Evolutionary conservation across 2,888 invertebrate species (phyloP), one percentile per base, ranked within the genome.

Genomic region (Lysandra bellargus): DNA sequence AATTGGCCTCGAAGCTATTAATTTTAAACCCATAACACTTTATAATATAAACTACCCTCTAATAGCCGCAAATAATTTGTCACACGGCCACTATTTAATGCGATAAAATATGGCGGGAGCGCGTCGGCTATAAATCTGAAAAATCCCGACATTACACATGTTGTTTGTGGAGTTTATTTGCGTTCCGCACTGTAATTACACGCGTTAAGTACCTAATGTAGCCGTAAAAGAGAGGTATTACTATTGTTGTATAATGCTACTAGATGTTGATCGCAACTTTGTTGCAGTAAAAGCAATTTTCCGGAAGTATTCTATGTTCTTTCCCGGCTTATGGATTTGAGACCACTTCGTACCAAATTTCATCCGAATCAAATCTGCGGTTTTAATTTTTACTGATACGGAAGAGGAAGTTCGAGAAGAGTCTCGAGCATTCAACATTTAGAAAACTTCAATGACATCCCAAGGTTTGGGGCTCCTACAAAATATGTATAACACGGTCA

Each of bases 121-220:
- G 33, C 69, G 69, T 69, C 6, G 40, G 74, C n/a, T 1, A 44
- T 74, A 74, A 74, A 74, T 74, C 33, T 44, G 9, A 74, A 74
- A 74, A 74, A 74, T 74, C 74, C 44, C n/a, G 40, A 74, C 23
- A 74, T 74, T 23, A 74, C 74, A 74, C 74, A 74, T 74, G 69
- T 69, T 69, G 69, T 69, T 69, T 33, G 74, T 44, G 74, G 9
- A 23, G 74, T 74, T 44, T 74, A 23, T 74, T 44, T 74, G 14
- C 40, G 74, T n/a, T 44, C 44, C n/a, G 17, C 6, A 6, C 2
- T 40, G 23, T 74, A 44, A 74, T 74, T 74, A 44, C n/a, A 23
- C 2, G 23, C 40, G 40, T 9, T 74, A 23, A 74, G 40, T 17
- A 40, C 40, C 5, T 12, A 57, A 1, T 57, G 17, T 57, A 17